These are phyloP conservation scores for Setophaga coronata DNA, from an alignment of 2,113 vertebrate genomes.

Conservation along the genomic window DNA sequence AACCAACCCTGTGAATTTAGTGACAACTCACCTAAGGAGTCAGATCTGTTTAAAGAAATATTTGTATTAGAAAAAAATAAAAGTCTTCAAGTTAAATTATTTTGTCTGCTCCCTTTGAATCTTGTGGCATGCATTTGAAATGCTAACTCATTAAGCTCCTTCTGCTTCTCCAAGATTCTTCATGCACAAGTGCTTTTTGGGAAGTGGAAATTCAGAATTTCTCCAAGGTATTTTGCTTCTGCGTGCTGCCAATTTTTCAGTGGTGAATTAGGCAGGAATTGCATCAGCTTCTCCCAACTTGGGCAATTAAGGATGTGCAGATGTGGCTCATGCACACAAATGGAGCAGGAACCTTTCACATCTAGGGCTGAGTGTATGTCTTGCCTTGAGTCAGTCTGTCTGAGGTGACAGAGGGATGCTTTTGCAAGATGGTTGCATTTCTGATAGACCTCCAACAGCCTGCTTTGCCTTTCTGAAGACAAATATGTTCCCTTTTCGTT, in stretches of 20 bases:
- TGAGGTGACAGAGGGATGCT: background rate
- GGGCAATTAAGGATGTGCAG: background rate
- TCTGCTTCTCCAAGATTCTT: slow-evolving; percentile 4
- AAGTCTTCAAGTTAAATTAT: background rate
- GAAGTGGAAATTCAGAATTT: slow-evolving; percentile 4
- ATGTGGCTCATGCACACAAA: background rate
- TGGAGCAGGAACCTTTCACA: background rate
- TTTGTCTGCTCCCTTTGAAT: slow-evolving; percentile 10
- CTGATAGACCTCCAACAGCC: background rate
- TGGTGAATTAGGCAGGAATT: background rate
- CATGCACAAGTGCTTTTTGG: background rate
- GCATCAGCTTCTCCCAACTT: background rate
- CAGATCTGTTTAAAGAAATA: background rate
- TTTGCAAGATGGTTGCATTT: background rate
- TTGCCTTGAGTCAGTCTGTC: background rate
- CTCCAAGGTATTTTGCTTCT: background rate
- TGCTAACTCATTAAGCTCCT: background rate
- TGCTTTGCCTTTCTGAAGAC: background rate
- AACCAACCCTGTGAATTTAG: background rate
- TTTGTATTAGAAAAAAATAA: background rate
- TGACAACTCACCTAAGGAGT: background rate
- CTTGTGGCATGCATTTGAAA: background rate
- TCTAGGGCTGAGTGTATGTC: background rate
- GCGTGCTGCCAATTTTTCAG: background rate
- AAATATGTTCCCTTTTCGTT: background rate